Evolutionary conservation across 2,888 invertebrate species (phyloP), one percentile per base, ranked within the genome.

Genomic region (Hyalella azteca): DNA sequence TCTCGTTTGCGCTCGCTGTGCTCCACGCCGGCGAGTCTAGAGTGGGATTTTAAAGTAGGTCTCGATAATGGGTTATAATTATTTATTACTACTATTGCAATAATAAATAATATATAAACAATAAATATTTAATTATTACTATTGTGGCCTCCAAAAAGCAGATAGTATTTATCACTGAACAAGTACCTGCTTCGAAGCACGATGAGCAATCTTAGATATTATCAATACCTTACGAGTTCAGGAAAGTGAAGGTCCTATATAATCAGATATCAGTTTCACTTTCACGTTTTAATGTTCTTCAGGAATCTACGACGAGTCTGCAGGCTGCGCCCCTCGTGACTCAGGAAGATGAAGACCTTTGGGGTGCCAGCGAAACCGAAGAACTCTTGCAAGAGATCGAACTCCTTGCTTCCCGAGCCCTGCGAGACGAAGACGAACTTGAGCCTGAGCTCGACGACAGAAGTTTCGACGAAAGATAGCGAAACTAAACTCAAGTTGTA

Each of bases 41-140:
- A 75, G 75, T 75, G 75, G 75, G 75, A 75, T 45, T 75, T 75
- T 7, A 75, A 45, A 39, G 75, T 66, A 39, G 36, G 66, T 19
- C 5, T n/a, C 13, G 4, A 5, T 15, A n/a, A n/a, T n/a, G n/a
- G n/a, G n/a, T n/a, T n/a, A n/a, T n/a, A n/a, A n/a, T n/a, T n/a
- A n/a, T n/a, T n/a, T n/a, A n/a, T n/a, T n/a, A n/a, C n/a, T n/a
- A n/a, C n/a, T n/a, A n/a, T n/a, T n/a, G n/a, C n/a, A n/a, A n/a
- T n/a, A n/a, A n/a, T n/a, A n/a, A n/a, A n/a, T n/a, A n/a, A n/a
- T n/a, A n/a, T n/a, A n/a, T n/a, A n/a, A n/a, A n/a, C n/a, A n/a
- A n/a, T n/a, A n/a, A n/a, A n/a, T n/a, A n/a, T n/a, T n/a, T n/a
- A n/a, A n/a, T n/a, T n/a, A n/a, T n/a, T n/a, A n/a, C n/a, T n/a